phyloP scores from a whole-genome alignment of 1,140 invertebrate genomes.

The Calosoma granatense region DNA sequence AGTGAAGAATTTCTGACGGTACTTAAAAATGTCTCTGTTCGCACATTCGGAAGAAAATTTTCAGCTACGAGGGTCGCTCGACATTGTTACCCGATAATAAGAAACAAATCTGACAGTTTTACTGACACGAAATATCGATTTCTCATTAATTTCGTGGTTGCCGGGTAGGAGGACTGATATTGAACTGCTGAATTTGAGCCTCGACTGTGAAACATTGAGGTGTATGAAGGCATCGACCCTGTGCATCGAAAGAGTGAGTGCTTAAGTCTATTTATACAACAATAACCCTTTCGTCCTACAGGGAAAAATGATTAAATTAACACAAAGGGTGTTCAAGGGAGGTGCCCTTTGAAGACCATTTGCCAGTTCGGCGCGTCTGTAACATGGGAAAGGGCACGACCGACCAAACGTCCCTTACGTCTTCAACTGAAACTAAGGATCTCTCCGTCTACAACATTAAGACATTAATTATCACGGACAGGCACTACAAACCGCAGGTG shows the following conservation, averaged over 20 bases:
- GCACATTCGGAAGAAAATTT: no score
- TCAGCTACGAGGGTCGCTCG: no score
- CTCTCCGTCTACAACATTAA: background rate
- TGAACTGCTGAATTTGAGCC: no score
- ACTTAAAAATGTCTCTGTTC: no score
- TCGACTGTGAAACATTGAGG: no score
- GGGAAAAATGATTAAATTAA: background rate
- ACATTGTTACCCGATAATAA: no score
- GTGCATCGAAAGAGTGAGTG: no score
- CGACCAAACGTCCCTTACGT: background rate
- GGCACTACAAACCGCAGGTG: background rate
- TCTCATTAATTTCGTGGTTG: no score
- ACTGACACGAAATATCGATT: no score
- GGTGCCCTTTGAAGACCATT: constrained; percentile 1
- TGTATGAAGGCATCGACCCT: background rate
- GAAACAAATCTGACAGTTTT: no score
- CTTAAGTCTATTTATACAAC: background rate
- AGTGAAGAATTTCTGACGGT: no score
- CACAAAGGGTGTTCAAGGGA: background rate
- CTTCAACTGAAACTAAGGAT: background rate
- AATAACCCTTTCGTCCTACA: background rate
- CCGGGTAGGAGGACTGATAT: no score
- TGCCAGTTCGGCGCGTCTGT: background rate
- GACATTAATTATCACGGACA: background rate
- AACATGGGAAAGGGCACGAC: background rate